phyloP scores from a whole-genome alignment of 1,140 invertebrate genomes.

The Carposina sasakii region DNA sequence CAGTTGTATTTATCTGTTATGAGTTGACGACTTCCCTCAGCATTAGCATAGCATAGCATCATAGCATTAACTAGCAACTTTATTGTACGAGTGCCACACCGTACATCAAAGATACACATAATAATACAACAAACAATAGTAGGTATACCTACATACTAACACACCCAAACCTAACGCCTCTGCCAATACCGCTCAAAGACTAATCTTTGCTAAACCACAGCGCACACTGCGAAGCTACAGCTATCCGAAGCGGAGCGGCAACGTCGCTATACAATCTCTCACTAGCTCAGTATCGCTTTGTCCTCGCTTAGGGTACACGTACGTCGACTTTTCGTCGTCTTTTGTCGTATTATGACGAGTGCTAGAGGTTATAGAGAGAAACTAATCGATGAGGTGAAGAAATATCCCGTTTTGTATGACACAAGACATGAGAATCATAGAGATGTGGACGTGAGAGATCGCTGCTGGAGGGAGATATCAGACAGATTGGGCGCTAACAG shows the following conservation, averaged over 20 bases:
- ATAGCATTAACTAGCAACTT: no score
- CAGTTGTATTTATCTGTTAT: no score
- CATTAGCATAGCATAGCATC: no score
- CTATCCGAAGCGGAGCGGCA: slow-evolving; percentile 41
- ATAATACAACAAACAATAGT: no score
- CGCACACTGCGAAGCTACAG: slow-evolving; percentile 45
- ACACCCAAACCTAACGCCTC: no score
- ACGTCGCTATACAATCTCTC: slow-evolving; percentile 35
- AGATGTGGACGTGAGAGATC: slow-evolving; percentile 54
- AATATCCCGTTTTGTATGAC: slow-evolving; percentile 60
- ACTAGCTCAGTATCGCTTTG: slow-evolving; percentile 30
- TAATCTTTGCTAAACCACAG: slow-evolving; percentile 34
- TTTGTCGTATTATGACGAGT: not conserved
- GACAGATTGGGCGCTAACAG: slow-evolving; percentile 51
- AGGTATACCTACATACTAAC: no score
- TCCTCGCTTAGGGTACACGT: slow-evolving; percentile 3
- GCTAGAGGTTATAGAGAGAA: slow-evolving; percentile 42
- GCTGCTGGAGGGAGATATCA: slow-evolving; percentile 60
- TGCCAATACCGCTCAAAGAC: no score
- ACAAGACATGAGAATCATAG: slow-evolving; percentile 56
- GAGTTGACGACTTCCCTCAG: no score
- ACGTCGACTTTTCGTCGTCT: not conserved
- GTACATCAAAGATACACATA: no score
- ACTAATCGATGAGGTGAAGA: slow-evolving; percentile 60
- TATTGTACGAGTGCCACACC: no score